Evolutionary conservation across 2,888 invertebrate genomes (phyloP), one percentile per base, ranked within the genome.

Genomic region (Protophormia terraenovae): DNA sequence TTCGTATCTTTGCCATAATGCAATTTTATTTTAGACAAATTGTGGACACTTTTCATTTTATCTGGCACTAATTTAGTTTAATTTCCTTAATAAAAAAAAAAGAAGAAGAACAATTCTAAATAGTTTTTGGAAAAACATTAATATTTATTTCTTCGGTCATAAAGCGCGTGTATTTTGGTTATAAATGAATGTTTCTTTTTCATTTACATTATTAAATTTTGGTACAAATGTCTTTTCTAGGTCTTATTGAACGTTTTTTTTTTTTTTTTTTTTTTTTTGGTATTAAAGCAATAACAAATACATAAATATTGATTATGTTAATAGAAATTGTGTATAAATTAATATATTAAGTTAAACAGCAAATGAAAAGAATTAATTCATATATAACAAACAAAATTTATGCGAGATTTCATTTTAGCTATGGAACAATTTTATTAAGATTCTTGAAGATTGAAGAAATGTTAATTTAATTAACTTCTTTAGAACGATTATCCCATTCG

Each of bases 61-160:
- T n/a, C 71, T 71, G 29, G 14, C 41, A 22, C 29, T 72, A 19
- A 60, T 60, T 45, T 41, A 29, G n/a, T 71, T 38, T 29, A 29
- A 45, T 22, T 19, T 50, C 14, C 14, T n/a, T 55, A 3, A 7
- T 55, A n/a, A 8, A 47, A 16, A 10, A 8, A 53, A 53, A 53
- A 27, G 14, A 38, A 27, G 14, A 38, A 53, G 10, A 50, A 32
- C 64, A 45, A 24, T n/a, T 66, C 29, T 0, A 47, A 47, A 19
- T 41, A n/a, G n/a, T 41, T 47, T 64, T 64, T 22, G 27, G 3
- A 12, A 6, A 50, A 50, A 22, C 19, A 60, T 53, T 14, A 22
- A 41, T 24, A 22, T 2, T 38, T 14, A 5, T 29, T 10, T 14
- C 7, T 19, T 32, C 60, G 27, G 45, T 6, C 12, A 10, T 50